A percentile compares a stretch with the other conserved stretches of the same genome.
Evolutionary conservation across 2,797 vertebrate species (phyloP).

Genomic region (Glyptemys insculpta): DNA sequence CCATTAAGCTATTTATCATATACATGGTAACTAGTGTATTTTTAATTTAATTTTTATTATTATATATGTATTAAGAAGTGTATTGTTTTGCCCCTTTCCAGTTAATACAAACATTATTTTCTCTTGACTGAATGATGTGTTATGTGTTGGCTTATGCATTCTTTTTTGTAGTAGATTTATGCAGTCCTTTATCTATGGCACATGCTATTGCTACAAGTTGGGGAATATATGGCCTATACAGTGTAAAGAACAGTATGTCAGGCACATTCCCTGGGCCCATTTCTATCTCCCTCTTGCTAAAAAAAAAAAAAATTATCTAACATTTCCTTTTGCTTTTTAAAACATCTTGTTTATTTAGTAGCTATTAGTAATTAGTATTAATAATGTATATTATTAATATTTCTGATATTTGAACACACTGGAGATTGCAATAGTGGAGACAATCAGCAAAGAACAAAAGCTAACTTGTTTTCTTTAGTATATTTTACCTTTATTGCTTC

Average conservation of each 20-base stretch:
- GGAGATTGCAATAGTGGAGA: background rate
- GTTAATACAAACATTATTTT: background rate
- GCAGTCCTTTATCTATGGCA: background rate
- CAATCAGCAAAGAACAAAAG: background rate
- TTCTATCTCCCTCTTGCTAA: background rate
- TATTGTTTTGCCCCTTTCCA: background rate
- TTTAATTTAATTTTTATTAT: background rate
- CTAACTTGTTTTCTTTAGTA: background rate
- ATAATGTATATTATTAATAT: background rate
- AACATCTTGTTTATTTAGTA: background rate
- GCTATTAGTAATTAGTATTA: background rate
- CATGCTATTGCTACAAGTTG: background rate
- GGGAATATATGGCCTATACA: background rate
- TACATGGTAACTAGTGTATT: background rate
- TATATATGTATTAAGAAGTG: background rate
- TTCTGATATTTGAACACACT: background rate
- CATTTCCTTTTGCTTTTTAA: background rate
- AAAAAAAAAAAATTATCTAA: background rate
- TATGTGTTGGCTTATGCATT: background rate
- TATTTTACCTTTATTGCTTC: background rate
- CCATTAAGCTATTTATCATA: background rate
- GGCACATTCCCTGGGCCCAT: background rate
- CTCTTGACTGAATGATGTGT: background rate
- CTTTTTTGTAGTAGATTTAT: background rate
- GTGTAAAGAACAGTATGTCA: background rate